Percentiles rank a stretch among this genome's conserved stretches.
These are phyloP conservation scores for Drosophila tanythrix DNA, from an alignment of 2,888 invertebrate species.

Conservation along the genomic window DNA sequence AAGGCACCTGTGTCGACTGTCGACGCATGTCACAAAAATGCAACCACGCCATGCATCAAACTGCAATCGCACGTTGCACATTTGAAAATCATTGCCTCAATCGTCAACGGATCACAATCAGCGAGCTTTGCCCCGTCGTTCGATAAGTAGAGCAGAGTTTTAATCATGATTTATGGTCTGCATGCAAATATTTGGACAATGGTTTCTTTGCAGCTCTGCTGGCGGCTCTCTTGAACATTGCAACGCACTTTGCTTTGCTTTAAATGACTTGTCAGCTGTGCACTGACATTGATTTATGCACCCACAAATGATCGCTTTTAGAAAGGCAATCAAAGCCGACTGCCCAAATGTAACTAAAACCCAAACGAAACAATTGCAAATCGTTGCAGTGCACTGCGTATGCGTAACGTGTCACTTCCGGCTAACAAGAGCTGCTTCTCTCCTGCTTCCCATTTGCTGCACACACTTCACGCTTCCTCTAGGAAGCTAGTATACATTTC, in stretches of 20 bases:
- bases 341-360: conserved; percentile 52
- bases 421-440: neutral
- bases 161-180: conserved; percentile 74
- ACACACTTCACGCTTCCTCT: conserved; percentile 37
- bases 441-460: conserved; percentile 7
- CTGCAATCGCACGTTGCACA: conserved; percentile 13
- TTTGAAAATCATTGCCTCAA: conserved; percentile 12
- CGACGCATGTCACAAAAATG: conserved; percentile 66
- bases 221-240: conserved; percentile 55
- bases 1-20: conserved; percentile 55
- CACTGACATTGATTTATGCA: conserved; percentile 68
- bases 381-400: conserved; percentile 63
- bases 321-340: conserved; percentile 41
- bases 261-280: conserved; percentile 70
- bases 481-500: conserved; percentile 44
- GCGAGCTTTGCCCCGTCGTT: neutral
- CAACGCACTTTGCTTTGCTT: conserved; percentile 69
- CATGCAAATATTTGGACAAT: conserved; percentile 78
- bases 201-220: conserved; percentile 5
- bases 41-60: conserved; percentile 37
- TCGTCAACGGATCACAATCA: neutral
- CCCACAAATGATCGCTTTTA: conserved; percentile 45
- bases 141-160: conserved; percentile 67
- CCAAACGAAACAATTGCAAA: neutral
- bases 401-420: conserved; percentile 63